phyloP scores from a whole-genome alignment of 2,888 invertebrate species.

The Alsophila aescularia region DNA sequence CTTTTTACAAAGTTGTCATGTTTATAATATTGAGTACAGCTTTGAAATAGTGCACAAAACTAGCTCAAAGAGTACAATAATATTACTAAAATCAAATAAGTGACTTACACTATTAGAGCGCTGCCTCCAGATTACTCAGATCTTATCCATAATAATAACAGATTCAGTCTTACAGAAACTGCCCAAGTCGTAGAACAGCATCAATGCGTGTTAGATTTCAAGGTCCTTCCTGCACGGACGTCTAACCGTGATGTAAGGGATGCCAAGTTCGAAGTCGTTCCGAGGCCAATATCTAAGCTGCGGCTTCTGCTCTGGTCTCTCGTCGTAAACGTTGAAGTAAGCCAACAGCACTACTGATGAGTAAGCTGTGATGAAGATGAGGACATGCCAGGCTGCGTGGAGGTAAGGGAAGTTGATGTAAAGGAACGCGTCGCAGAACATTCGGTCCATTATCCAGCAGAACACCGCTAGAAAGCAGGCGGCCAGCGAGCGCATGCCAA shows the following conservation, averaged over 20 bases:
- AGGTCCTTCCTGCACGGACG: conserved; percentile 80
- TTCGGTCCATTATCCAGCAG: conserved; percentile 91
- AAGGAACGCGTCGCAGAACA: conserved; percentile 92
- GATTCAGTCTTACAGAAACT: conserved; percentile 35
- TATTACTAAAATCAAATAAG: conserved; percentile 14
- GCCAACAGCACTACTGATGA: conserved; percentile 91
- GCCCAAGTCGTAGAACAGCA: conserved; percentile 23
- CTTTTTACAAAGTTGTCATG: conserved; percentile 7
- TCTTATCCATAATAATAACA: conserved; percentile 29
- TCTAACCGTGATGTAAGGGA: conserved; percentile 89
- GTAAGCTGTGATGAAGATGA: conserved; percentile 91
- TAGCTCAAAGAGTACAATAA: conserved; percentile 5
- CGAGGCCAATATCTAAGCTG: conserved; percentile 90
- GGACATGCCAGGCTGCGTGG: conserved; percentile 93
- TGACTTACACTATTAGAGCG: conserved; percentile 15
- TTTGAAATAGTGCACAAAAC: conserved; percentile 4
- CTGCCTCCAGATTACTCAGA: conserved; percentile 18
- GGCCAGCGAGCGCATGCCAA: conserved; percentile 88
- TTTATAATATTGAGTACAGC: not conserved
- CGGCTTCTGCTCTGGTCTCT: conserved; percentile 88
- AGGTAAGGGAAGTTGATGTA: conserved; percentile 91
- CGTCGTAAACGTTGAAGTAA: conserved; percentile 90
- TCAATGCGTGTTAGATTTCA: conserved; percentile 63
- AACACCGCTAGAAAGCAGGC: conserved; percentile 88
- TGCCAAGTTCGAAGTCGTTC: conserved; percentile 90